Conservation (phyloP, 1,140 invertebrate genomes). For the Teleogryllus occipitalis region DNA sequence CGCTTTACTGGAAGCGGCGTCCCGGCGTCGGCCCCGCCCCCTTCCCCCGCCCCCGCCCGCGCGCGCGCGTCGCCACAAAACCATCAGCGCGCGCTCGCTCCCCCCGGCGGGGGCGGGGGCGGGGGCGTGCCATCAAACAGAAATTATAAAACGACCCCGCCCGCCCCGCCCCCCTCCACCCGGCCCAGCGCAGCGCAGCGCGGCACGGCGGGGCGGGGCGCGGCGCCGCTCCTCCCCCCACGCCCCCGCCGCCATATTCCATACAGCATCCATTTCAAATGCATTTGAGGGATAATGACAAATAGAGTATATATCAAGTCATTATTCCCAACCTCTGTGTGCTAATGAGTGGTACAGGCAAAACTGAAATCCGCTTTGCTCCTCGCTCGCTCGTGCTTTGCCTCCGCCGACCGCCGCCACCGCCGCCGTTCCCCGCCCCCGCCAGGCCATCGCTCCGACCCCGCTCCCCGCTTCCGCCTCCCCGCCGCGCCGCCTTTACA, state of each 20-base stretch:
- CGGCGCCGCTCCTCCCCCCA: background rate
- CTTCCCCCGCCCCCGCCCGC: background rate
- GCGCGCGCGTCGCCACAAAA: background rate
- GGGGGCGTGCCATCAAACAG: constrained; percentile 19
- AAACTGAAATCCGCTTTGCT: constrained; percentile 18
- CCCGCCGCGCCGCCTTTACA: background rate
- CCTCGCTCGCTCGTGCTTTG: background rate
- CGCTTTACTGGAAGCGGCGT: constrained; percentile 3
- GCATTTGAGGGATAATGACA: constrained; percentile 20
- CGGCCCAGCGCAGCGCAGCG: background rate
- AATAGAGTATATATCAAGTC: constrained; percentile 19
- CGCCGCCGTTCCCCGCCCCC: background rate
- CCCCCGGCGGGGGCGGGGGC: background rate
- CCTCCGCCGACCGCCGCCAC: background rate
- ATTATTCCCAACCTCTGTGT: constrained; percentile 15
- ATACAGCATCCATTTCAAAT: constrained; percentile 18
- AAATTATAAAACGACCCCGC: constrained; percentile 19
- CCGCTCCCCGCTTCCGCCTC: background rate
- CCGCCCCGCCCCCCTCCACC: constrained; percentile 6
- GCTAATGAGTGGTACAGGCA: constrained; percentile 18
- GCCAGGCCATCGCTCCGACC: background rate
- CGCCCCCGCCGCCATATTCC: background rate
- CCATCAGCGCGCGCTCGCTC: background rate
- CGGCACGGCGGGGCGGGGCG: no score
- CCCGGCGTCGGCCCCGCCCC: background rate